Conservation (phyloP, 2,113 vertebrate genomes). For the Gallinago paraguaiae region DNA sequence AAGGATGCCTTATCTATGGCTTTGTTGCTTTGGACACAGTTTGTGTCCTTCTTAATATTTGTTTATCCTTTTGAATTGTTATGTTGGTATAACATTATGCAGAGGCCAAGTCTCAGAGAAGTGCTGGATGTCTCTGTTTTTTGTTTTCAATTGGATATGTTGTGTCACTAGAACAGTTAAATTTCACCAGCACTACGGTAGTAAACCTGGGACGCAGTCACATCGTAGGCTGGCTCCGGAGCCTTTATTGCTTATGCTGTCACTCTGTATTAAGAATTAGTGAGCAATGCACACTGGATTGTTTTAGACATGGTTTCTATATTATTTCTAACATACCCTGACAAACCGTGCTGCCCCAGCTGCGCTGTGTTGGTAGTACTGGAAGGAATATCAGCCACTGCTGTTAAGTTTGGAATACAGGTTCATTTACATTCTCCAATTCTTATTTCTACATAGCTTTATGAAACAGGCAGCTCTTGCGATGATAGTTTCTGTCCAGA, state of each 20-base stretch:
- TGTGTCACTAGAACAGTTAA: neutral
- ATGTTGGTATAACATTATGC: neutral
- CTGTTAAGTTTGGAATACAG: neutral
- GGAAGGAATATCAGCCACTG: neutral
- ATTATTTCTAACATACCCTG: neutral
- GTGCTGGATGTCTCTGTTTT: neutral
- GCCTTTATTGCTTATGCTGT: neutral
- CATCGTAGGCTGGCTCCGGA: neutral
- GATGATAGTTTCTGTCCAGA: neutral
- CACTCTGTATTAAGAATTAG: neutral
- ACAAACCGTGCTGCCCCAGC: neutral
- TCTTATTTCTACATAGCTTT: neutral
- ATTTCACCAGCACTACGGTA: neutral
- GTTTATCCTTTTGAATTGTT: neutral
- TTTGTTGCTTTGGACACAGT: neutral
- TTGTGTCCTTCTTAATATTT: neutral
- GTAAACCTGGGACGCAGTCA: neutral
- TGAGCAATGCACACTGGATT: neutral
- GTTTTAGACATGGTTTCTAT: neutral
- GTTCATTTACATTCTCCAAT: neutral
- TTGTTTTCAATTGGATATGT: neutral
- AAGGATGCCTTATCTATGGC: neutral
- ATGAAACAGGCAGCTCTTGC: neutral
- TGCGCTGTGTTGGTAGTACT: neutral
- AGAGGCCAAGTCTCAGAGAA: neutral